phyloP scores from a whole-genome alignment of 2,113 vertebrate species.

The zebrafish (Danio rerio) region GRCz12tu NC_133193.1:39699501-39700000 shows the following conservation, averaged over 20 bases:
- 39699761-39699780: constrained; percentile 76
- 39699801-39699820: constrained; percentile 65
- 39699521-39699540: constrained; percentile 64
- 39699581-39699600: constrained; percentile 62
- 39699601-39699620: constrained; percentile 65
- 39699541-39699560: constrained; percentile 51
- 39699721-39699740: constrained; percentile 76
- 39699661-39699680: constrained; percentile 62
- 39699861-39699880: constrained; percentile 50
- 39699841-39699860: constrained; percentile 67
- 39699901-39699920: constrained; percentile 7
- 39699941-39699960: background rate
- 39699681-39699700: constrained; percentile 75
- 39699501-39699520: constrained; percentile 75
- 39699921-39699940: constrained; percentile 21
- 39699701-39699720: constrained; percentile 79
- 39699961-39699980: constrained; percentile 1
- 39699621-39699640: constrained; percentile 55
- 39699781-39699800: constrained; percentile 82
- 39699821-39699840: constrained; percentile 63
- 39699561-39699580: constrained; percentile 59
- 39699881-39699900: constrained; percentile 20
- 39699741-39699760: constrained; percentile 81
- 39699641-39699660: constrained; percentile 61
- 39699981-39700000: constrained; percentile 1